Base-by-base conservation (phyloP, 2,888 invertebrate species). In the Caenorhabditis uteleia region DNA sequence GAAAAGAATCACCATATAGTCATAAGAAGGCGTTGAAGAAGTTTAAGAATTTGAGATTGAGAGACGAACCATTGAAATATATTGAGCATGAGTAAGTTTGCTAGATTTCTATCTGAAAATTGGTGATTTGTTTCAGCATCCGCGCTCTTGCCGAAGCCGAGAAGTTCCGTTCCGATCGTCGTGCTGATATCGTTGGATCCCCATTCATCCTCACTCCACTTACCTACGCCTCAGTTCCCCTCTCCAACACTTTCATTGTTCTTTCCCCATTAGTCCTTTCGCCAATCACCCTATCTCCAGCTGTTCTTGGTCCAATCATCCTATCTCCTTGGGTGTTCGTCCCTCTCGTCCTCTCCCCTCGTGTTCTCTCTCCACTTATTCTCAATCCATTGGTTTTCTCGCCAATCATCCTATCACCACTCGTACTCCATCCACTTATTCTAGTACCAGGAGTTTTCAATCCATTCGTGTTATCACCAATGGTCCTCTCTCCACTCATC, bases 281-380 rank as follows among this genome's bases (percentile, higher is more conserved):
- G 12, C 79, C 79, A n/a, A 71, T 79, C 55, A 68, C 71, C 23
- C 64, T 75, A 5, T 75, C 78, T 2, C 78, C 77, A 14, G 77
- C 78, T 21, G 77, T 74, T 6, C 68, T 78, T 16, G 78, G 77
- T 23, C 82, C 81, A 6, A 70, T 82, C 43, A 77, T 76, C 49
- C 65, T 82, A 8, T 77, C 77, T 36, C 82, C 82, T 21, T 77
- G 78, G 74, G 75, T 75, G 18, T 80, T 80, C 58, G 62, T 77
- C 18, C 80, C 80, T 26, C 55, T 80, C 14, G 62, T 80, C 16
- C 70, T 80, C 25, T 72, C 72, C 51, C 80, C 80, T 74, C 75
- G 80, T 70, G 71, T 77, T 40, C 58, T 78, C 29, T 74, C 75
- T 33, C 77, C 77, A 14, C 67, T 77, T 10, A 75, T 77, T 47